Base-by-base conservation (phyloP, 1,140 invertebrate species). In the Drosophila arawakana region DNA sequence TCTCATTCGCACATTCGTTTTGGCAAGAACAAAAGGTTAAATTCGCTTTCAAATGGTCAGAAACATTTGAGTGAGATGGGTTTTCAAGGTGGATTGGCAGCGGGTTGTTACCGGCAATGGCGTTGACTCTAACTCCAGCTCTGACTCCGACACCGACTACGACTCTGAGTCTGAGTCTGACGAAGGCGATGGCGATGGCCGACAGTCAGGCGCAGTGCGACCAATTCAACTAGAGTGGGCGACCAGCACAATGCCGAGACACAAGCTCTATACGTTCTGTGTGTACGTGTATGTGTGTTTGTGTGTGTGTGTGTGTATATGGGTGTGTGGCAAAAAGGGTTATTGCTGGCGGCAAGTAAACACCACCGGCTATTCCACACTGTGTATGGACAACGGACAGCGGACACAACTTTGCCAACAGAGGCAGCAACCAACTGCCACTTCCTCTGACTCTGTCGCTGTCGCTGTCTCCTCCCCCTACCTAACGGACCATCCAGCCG, bases 31-130 rank as follows among this genome's bases (percentile, higher is more conserved):
- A 88, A 88, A 89, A 89, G 83, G 83, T 88, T 88, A 89, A 88
- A 83, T 89, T 83, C 80, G 84, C 77, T 89, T 83, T 89, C 80
- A 83, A 86, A 88, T 88, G 83, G 83, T 88, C 83, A 88, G 83
- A 88, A 83, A 74, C 71, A 73, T 89, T 83, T 88, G 89, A 30
- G 89, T 88, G 83, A 83, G 80, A 65, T 66, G 73, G 55, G 73
- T 55, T 72, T 39, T 47, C 54, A 47, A 43, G 68, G 73, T 60
- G 69, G 73, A 47, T 57, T 49, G 59, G 25, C 52, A 43, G 10
- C 49, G n/a, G 21, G 65, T 37, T 58, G 65, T 13, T 25, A 49
- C 35, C 25, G 35, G 54, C 35, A 50, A 34, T 41, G 50, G 15
- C 39, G 25, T 30, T 30, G 25, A 30, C 25, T 30, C 25, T 5